These are phyloP conservation scores for Antennarius striatus DNA, from an alignment of 2,113 vertebrate genomes.

Conservation along the genomic window DNA sequence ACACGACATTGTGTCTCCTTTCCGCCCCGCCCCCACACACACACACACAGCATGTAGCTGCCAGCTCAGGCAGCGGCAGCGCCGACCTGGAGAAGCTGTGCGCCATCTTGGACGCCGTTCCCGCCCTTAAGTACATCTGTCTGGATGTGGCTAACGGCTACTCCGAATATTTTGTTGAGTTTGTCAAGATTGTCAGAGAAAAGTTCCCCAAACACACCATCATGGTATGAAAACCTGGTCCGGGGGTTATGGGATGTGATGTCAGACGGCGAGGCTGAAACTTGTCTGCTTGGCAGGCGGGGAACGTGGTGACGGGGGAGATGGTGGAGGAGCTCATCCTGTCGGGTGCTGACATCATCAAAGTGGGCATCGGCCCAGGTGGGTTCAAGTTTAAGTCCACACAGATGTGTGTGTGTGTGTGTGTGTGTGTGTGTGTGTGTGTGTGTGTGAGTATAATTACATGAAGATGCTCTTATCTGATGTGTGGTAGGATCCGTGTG, in stretches of 20 bases:
- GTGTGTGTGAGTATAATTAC: too few species aligned
- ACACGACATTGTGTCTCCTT: not conserved
- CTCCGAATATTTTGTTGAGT: conserved; percentile 97
- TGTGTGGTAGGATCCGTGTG: conserved; percentile 90
- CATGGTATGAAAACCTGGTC: conserved; percentile 84
- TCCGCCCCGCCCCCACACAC: not conserved
- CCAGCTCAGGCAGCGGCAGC: conserved; percentile 91
- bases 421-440: too few species aligned
- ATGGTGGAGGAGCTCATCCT: conserved; percentile 99
- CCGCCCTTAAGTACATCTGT: conserved; percentile 91
- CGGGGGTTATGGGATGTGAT: not conserved
- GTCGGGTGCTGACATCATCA: conserved; percentile 96
- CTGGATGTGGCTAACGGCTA: conserved; percentile 98
- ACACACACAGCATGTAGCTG: conserved; percentile 88
- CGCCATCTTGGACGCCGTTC: conserved; percentile 86
- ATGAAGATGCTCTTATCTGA: not conserved
- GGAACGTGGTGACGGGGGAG: conserved; percentile 98
- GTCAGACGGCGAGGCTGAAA: not conserved
- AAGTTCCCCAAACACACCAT: conserved; percentile 95
- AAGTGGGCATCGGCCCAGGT: conserved; percentile 99
- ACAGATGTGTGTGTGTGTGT: too few species aligned
- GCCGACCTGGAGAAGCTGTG: conserved; percentile 90
- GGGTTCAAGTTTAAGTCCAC: conserved; percentile 12
- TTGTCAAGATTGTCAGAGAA: conserved; percentile 90
- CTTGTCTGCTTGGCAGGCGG: conserved; percentile 81